Evolutionary conservation across 1,140 invertebrate species (phyloP), one percentile per base, ranked within the genome.

Genomic region (Drosophila santomea): DNA sequence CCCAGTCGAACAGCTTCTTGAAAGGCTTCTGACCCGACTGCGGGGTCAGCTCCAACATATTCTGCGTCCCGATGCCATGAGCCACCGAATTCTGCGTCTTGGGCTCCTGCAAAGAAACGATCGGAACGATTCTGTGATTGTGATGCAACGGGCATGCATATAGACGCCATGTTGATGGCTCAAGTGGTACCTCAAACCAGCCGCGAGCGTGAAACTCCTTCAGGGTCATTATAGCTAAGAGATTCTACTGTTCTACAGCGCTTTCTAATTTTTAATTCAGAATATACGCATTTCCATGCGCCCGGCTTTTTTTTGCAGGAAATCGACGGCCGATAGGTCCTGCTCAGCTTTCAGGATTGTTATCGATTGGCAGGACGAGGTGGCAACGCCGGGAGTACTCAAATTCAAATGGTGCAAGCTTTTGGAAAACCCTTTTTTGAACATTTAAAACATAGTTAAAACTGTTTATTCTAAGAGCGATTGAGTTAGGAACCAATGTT

Each of bases 41-140:
- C 25, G 89, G 91, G 14, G 80, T 92, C 14, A 92, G 44, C 58
- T 85, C 58, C 59, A 93, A 39, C 91, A 93, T 85, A 63, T 92
- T 90, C 38, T 88, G 69, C 1, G 91, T 91, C n/a, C 91, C 91
- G 15, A 83, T 60, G 51, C 86, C 91, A 84, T 92, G 91, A 41
- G 80, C 63, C 10, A 91, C 59, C 10, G 61, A 68, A 32, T 52
- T 81, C 66, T 85, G 57, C 15, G 66, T 56, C 62, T 90, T 92
- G n/a, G 88, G 74, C 50, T 92, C 91, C 91, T 92, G 45, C 5
- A 75, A 59, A 48, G 38, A 58, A 15, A 67, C 50, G 59, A 67
- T 52, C 20, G 39, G 12, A 15, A 17, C 11, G 15, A 15, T 45
- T 12, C 20, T 72, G 60, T 80, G 84, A 83, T 83, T 72, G 63